Evolutionary conservation across 2,888 invertebrate species (phyloP).

Genomic region (Brachypterus glaber): DNA sequence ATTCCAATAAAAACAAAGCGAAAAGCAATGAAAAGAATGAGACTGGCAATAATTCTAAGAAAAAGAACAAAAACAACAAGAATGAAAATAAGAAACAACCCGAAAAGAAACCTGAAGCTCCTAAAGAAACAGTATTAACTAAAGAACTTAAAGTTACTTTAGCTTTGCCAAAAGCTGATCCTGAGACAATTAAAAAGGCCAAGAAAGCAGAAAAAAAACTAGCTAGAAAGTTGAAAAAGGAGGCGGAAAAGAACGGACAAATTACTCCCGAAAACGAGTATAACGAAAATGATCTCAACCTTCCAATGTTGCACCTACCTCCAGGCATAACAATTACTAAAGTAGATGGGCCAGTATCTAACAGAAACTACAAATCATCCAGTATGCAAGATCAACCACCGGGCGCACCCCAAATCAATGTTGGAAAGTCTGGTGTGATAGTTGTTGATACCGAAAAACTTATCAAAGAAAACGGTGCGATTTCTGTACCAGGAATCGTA

Average conservation of each 20-base stretch:
- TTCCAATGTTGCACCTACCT: conserved; percentile 36
- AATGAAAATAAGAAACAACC: conserved; percentile 15
- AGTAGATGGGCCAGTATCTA: conserved; percentile 39
- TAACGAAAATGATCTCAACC: conserved; percentile 27
- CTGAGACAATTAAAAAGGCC: conserved; percentile 15
- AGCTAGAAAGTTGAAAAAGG: conserved; percentile 14
- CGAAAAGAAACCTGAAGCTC: conserved; percentile 5
- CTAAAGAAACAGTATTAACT: conserved; percentile 18
- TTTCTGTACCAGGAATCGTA: conserved; percentile 3
- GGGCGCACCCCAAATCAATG: conserved; percentile 24
- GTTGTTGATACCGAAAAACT: conserved; percentile 52
- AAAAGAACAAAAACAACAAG: conserved; percentile 24
- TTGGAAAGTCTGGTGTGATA: conserved; percentile 47
- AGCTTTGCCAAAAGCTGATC: conserved; percentile 28
- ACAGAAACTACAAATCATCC: conserved; percentile 29
- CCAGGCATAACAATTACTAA: conserved; percentile 43
- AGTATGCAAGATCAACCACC: conserved; percentile 22
- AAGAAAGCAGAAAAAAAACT: conserved; percentile 14
- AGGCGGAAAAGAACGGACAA: too few relatives aligned
- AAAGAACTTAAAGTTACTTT: conserved; percentile 35
- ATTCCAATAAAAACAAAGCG: conserved; percentile 6
- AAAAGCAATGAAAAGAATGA: conserved; percentile 16
- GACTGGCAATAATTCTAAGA: conserved; percentile 9
- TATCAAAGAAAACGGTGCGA: conserved; percentile 36
- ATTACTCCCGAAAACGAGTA: too few relatives aligned